phyloP scores from a whole-genome alignment of 2,113 vertebrate genomes.

The Edolisoma coerulescens region DNA sequence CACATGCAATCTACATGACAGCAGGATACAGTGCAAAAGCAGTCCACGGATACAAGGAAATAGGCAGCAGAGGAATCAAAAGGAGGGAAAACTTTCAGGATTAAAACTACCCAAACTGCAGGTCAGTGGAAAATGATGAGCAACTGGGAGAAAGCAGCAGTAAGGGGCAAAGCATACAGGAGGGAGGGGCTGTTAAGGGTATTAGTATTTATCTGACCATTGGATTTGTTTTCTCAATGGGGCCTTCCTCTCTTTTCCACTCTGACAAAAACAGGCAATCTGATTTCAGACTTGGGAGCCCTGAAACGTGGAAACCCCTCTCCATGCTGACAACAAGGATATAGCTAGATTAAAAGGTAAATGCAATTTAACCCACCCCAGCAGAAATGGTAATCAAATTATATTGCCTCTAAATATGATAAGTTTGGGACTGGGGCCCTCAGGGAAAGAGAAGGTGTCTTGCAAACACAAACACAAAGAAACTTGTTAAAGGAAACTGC shows the following conservation, averaged over 20 bases:
- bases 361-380: slow-evolving; percentile 68
- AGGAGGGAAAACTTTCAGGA: slow-evolving; percentile 22
- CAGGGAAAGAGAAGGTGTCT: slow-evolving; percentile 6
- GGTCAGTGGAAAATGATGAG: not conserved
- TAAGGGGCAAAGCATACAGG: not conserved
- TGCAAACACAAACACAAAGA: slow-evolving; percentile 68
- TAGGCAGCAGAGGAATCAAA: slow-evolving; percentile 25
- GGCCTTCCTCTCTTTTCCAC: not conserved
- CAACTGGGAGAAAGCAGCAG: not conserved
- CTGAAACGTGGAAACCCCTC: slow-evolving; percentile 11
- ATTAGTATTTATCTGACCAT: not conserved
- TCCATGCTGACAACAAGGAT: slow-evolving; percentile 42
- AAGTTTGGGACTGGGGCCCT: slow-evolving; percentile 48
- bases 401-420: slow-evolving; percentile 65
- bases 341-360: slow-evolving; percentile 69
- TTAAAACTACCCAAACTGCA: not conserved
- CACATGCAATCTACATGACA: slow-evolving; percentile 48
- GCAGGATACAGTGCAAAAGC: slow-evolving; percentile 45
- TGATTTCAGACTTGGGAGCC: not conserved
- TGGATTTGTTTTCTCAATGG: not conserved
- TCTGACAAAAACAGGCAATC: slow-evolving; percentile 26
- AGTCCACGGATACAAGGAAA: not conserved
- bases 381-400: slow-evolving; percentile 72
- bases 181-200: not conserved
- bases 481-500: slow-evolving; percentile 37